Base-by-base conservation (phyloP, 2,888 invertebrate species). In the Hypercompe scribonia region DNA sequence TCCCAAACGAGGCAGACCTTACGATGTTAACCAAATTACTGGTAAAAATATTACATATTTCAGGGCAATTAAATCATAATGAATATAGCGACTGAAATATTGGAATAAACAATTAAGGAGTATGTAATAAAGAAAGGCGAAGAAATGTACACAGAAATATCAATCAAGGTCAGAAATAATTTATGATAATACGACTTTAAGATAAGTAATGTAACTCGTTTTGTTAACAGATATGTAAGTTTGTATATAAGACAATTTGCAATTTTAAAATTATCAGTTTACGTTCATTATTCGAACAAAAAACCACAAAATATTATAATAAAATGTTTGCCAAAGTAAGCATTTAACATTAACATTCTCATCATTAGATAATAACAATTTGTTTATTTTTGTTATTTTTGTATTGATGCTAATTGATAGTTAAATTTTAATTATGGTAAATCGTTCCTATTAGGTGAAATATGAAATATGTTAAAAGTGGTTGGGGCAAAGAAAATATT, bases 291-390 rank as follows among this genome's bases (percentile, higher is more conserved):
- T 21, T 21, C 24, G 21, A 70, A 61, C 21, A 4, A 31, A 46
- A 42, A 70, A 46, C 42, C 61, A 69, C 42, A 31, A 42, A 54
- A 7, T 50, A 33, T n/a, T 1, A 31, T 7, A 46, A 46, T 46
- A 64, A 70, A 46, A 70, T 69, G 46, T 65, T 36, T 36, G 33
- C 50, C 28, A 70, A 65, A 70, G 70, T 64, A 65, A 70, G 65
- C 0, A 34, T 2, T 63, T 33, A 18, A 21, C 18, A 50, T 34
- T 21, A 4, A 28, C 4, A 31, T 61, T 15, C 4, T 31, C 13
- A 15, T n/a, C 31, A 63, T 63, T 13, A 46, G 18, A 18, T 46
- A 15, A 2, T 46, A 46, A 2, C 11, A 31, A 63, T 33, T 63
- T 1, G 15, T 13, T 65, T 24, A 33, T 24, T 36, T 65, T 65